Conservation (phyloP, 2,888 invertebrate species). For the Drosophila incognita region DNA sequence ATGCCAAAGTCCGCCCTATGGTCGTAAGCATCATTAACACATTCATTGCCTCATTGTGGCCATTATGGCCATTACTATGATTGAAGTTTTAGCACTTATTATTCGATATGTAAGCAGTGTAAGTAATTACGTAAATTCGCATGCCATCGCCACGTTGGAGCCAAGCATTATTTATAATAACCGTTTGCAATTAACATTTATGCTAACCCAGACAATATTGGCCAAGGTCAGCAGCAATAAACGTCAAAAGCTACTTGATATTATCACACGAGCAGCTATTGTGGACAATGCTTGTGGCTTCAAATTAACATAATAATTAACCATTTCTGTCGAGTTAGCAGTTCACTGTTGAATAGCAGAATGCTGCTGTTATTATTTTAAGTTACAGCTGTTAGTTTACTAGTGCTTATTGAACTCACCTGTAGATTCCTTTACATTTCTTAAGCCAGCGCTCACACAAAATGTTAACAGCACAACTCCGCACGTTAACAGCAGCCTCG, state of each 20-base stretch:
- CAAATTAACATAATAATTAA: conserved; percentile 9
- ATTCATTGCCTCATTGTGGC: conserved; percentile 53
- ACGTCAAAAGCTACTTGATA: conserved; percentile 38
- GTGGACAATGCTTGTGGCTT: conserved; percentile 10
- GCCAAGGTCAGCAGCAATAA: conserved; percentile 54
- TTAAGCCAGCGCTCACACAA: neutral
- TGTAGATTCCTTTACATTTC: conserved; percentile 21
- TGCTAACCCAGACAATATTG: conserved; percentile 54
- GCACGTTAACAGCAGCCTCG: conserved; percentile 35
- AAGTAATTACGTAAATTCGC: conserved; percentile 62
- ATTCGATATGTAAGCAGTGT: conserved; percentile 44
- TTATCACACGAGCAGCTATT: conserved; percentile 30
- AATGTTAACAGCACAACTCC: conserved; percentile 32
- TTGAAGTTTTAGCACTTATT: conserved; percentile 48
- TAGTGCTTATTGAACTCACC: conserved; percentile 33
- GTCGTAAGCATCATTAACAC: conserved; percentile 34
- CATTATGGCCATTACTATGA: conserved; percentile 71
- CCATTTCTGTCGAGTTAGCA: neutral
- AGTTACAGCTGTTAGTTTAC: neutral
- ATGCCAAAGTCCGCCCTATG: conserved; percentile 20
- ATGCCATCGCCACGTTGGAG: conserved; percentile 29
- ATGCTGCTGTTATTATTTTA: neutral
- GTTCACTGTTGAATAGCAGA: neutral
- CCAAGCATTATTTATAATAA: conserved; percentile 43
- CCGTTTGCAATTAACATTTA: conserved; percentile 44